phyloP scores from a whole-genome alignment of 2,113 vertebrate species.

The Dasypus novemcinctus region DNA sequence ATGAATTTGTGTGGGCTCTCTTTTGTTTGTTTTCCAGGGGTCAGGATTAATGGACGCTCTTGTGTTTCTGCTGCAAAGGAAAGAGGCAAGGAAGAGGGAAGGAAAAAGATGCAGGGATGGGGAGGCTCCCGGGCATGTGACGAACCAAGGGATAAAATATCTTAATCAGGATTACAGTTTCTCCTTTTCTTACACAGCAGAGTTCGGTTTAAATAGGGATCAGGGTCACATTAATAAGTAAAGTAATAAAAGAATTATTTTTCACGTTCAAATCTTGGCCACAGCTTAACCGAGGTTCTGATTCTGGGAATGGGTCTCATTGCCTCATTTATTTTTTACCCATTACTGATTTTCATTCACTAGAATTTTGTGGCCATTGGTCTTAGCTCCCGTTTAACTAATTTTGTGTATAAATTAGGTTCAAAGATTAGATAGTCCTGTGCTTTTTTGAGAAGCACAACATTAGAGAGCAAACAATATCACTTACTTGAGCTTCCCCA shows the following conservation, averaged over 20 bases:
- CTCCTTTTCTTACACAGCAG: background rate
- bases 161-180: background rate
- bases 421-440: background rate
- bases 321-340: background rate
- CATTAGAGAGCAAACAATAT: slow-evolving; percentile 14
- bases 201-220: background rate
- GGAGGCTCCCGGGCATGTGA: background rate
- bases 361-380: background rate
- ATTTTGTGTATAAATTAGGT: background rate
- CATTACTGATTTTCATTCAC: background rate
- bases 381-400: background rate
- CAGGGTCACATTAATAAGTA: background rate
- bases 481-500: background rate
- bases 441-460: background rate
- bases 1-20: slow-evolving; percentile 51
- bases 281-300: background rate
- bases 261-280: background rate
- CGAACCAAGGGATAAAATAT: background rate
- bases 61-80: slow-evolving; percentile 5
- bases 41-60: slow-evolving; percentile 29
- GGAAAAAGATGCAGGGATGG: background rate
- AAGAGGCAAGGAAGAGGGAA: background rate
- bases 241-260: background rate
- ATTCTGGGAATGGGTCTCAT: background rate
- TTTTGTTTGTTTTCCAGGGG: slow-evolving; percentile 45